phyloP scores from a whole-genome alignment of 2,888 invertebrate genomes.

The Serripes groenlandicus region DNA sequence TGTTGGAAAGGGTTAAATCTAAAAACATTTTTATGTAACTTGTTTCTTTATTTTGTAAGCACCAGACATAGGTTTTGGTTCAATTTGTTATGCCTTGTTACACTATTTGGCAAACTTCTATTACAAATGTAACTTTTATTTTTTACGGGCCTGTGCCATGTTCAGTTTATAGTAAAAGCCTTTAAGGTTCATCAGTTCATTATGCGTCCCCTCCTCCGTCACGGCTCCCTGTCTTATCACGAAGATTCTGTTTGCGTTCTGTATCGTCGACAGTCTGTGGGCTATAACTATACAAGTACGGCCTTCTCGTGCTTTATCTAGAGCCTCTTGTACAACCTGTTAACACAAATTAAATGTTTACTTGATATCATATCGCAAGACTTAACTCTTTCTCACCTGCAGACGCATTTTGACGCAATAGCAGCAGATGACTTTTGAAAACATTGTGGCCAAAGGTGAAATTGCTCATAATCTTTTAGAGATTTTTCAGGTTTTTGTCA shows the following conservation, averaged over 20 bases:
- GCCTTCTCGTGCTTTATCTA: slow-evolving; percentile 92
- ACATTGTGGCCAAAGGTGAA: neutral
- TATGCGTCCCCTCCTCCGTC: slow-evolving; percentile 83
- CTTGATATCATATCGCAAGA: neutral
- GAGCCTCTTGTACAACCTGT: slow-evolving; percentile 93
- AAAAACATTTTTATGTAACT: too few species aligned
- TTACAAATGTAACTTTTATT: slow-evolving; percentile 1
- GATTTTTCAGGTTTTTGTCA: too few species aligned
- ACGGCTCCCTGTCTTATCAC: slow-evolving; percentile 85
- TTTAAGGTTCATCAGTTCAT: slow-evolving; percentile 76
- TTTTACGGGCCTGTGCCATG: slow-evolving; percentile 74
- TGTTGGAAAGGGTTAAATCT: too few species aligned
- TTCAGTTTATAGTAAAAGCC: slow-evolving; percentile 83
- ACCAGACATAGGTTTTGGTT: too few species aligned
- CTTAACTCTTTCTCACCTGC: neutral
- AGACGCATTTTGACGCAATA: neutral
- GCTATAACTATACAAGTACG: slow-evolving; percentile 95
- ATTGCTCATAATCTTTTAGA: neutral
- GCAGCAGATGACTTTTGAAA: neutral
- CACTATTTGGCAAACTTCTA: too few species aligned
- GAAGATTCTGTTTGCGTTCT: slow-evolving; percentile 90
- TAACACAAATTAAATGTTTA: neutral
- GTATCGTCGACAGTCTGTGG: slow-evolving; percentile 93
- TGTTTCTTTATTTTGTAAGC: too few species aligned
- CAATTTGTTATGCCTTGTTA: too few species aligned